phyloP scores from a whole-genome alignment of 2,113 vertebrate species.

The Astur gentilis region DNA sequence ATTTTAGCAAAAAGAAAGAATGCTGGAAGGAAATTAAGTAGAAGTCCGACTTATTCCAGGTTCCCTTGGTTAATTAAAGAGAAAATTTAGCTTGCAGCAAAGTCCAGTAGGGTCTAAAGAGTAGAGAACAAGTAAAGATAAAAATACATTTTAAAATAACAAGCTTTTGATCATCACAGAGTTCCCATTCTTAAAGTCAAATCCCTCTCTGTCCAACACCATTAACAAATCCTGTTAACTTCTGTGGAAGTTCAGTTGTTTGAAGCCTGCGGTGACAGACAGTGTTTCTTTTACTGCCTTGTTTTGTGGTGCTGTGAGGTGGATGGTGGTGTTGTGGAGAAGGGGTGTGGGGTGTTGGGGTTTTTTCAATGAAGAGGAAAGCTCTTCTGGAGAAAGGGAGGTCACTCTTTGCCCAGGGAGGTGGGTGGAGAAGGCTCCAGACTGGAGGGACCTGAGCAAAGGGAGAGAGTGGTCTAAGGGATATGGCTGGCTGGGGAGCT shows the following conservation, averaged over 20 bases:
- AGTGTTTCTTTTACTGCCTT: accelerated
- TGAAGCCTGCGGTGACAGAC: neutral
- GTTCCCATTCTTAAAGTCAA: neutral
- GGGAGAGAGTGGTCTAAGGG: no score
- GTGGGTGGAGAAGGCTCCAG: neutral
- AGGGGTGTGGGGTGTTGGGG: accelerated
- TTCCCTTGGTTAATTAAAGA: conserved; percentile 34
- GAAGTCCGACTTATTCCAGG: neutral
- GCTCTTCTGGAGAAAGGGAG: neutral
- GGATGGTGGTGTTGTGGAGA: neutral
- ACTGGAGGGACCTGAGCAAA: accelerated
- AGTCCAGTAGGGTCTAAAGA: neutral
- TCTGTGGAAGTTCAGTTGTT: neutral
- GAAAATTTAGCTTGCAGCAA: neutral
- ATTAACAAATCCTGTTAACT: neutral
- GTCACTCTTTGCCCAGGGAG: accelerated
- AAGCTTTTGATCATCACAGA: neutral
- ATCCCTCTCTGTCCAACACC: neutral
- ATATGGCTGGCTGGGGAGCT: accelerated
- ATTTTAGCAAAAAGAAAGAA: neutral
- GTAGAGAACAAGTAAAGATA: neutral
- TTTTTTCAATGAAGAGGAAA: no score
- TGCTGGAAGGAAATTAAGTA: neutral
- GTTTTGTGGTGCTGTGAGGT: neutral
- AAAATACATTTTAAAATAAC: neutral